A percentile compares a stretch with the other conserved stretches of the same genome.
phyloP scores from a whole-genome alignment of 92 coral and sea anemone genomes.

The Phenganax stokvisi region DNA sequence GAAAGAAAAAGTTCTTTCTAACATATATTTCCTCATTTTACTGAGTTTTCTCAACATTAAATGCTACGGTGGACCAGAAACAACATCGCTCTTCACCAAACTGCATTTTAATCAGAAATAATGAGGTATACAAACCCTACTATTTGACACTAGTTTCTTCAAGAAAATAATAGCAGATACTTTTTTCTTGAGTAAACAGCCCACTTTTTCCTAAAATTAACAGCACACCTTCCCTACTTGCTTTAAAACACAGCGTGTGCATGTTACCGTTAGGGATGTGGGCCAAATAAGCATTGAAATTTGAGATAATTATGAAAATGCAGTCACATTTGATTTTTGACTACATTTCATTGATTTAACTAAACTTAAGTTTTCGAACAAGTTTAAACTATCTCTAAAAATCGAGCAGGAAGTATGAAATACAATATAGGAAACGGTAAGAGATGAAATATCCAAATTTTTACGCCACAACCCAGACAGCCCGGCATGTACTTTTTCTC shows the following conservation, averaged over 20 bases:
- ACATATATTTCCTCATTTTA: too few species aligned
- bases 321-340: not conserved
- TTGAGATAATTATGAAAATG: not conserved
- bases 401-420: slow-evolving; percentile 3
- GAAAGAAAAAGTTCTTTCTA: too few species aligned
- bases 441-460: slow-evolving; percentile 14
- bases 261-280: slow-evolving; percentile 1
- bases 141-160: slow-evolving; percentile 1
- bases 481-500: too few species aligned
- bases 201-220: not conserved
- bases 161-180: slow-evolving; percentile 5
- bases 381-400: not conserved
- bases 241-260: slow-evolving; percentile 24
- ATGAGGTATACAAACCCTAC: not conserved
- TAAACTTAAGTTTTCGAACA: not conserved
- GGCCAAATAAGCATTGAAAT: not conserved
- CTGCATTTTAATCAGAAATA: slow-evolving; percentile 4
- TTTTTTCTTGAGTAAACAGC: not conserved
- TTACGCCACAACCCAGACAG: not conserved
- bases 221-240: not conserved
- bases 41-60: too few species aligned
- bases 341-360: not conserved
- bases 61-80: slow-evolving; percentile 33
- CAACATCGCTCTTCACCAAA: slow-evolving; percentile 33
- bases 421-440: slow-evolving; percentile 6